phyloP scores from a whole-genome alignment of 2,113 vertebrate genomes.

The Zootoca vivipara region DNA sequence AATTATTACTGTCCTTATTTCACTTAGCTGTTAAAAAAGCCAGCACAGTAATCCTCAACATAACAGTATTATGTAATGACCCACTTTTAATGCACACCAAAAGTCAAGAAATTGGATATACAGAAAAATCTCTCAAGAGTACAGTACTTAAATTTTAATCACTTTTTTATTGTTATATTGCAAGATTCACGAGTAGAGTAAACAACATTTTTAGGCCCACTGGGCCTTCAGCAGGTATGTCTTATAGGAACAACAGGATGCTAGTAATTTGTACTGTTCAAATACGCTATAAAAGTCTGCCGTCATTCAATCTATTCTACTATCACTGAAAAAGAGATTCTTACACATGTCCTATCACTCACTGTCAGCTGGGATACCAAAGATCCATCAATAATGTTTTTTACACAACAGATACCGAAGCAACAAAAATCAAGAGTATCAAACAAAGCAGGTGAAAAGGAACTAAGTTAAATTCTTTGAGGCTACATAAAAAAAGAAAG shows the following conservation, averaged over 20 bases:
- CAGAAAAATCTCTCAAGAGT: constrained; percentile 65
- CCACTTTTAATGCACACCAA: constrained; percentile 61
- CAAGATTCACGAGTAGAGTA: constrained; percentile 70
- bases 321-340: constrained; percentile 41
- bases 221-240: constrained; percentile 55
- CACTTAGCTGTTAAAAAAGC: constrained; percentile 55
- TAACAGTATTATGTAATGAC: constrained; percentile 64
- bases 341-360: constrained; percentile 44
- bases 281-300: constrained; percentile 62
- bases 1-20: constrained; percentile 61
- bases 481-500: constrained; percentile 34
- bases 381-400: constrained; percentile 51
- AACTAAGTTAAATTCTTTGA: constrained; percentile 26
- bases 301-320: constrained; percentile 54
- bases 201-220: constrained; percentile 65
- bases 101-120: constrained; percentile 70
- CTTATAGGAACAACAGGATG: constrained; percentile 50
- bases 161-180: constrained; percentile 71
- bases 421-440: constrained; percentile 31
- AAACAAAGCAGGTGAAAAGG: constrained; percentile 33
- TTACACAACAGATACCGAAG: constrained; percentile 14
- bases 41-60: constrained; percentile 45
- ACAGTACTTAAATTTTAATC: constrained; percentile 76
- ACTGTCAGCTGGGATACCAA: constrained; percentile 33
- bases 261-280: constrained; percentile 55